These are phyloP conservation scores for Thunnus thynnus DNA, from an alignment of 2,113 vertebrate genomes.

Conservation along the genomic window DNA sequence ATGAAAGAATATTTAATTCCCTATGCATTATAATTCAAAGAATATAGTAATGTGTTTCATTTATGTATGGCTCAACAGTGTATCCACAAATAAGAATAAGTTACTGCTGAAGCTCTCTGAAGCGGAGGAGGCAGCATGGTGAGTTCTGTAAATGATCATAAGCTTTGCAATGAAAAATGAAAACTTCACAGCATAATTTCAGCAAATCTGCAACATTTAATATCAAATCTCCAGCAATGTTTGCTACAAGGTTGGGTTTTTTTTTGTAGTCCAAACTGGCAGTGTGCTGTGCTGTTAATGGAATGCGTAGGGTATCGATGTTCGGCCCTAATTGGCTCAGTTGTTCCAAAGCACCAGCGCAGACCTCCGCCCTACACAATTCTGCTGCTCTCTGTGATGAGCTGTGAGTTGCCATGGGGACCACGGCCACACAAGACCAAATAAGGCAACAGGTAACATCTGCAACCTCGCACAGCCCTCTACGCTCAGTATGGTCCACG, in stretches of 20 bases:
- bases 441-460: conserved; percentile 80
- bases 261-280: conserved; percentile 4
- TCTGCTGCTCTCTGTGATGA: conserved; percentile 67
- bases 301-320: conserved; percentile 36
- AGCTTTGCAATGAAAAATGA: not conserved
- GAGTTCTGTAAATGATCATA: not conserved
- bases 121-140: not conserved
- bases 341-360: conserved; percentile 56
- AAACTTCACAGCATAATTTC: not conserved
- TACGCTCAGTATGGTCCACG: conserved; percentile 53
- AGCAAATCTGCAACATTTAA: not conserved
- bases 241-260: not conserved
- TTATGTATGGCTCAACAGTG: not conserved
- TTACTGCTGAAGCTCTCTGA: conserved; percentile 3
- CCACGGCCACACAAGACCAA: conserved; percentile 74
- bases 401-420: conserved; percentile 83
- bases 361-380: conserved; percentile 70
- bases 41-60: not conserved
- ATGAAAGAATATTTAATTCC: not conserved
- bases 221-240: not conserved
- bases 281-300: conserved; percentile 28
- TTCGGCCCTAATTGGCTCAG: conserved; percentile 61
- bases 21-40: not conserved
- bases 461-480: conserved; percentile 68
- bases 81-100: not conserved